Evolutionary conservation across 1,140 invertebrate species (phyloP).

Genomic region (Grapholita molesta): DNA sequence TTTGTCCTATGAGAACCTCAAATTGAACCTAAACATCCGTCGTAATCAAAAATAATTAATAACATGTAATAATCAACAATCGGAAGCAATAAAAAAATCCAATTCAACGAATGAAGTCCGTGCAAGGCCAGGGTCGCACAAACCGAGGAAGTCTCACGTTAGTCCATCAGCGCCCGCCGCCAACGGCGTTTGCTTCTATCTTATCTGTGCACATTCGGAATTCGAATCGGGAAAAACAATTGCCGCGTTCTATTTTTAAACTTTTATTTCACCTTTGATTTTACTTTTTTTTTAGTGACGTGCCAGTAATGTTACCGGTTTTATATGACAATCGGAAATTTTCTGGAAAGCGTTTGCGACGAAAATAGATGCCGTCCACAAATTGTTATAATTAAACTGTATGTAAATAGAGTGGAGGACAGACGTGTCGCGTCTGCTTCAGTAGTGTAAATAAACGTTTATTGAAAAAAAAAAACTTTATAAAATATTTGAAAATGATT

Average conservation of each 20-base stretch:
- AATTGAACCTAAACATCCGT: background rate
- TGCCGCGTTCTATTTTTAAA: constrained; percentile 17
- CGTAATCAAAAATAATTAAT: constrained; percentile 15
- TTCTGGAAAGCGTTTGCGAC: constrained; percentile 18
- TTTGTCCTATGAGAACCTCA: too few species aligned
- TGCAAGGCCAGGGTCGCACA: constrained; percentile 42
- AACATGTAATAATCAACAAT: constrained; percentile 21
- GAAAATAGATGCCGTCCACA: constrained; percentile 31
- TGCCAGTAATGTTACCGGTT: background rate
- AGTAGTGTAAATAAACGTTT: background rate
- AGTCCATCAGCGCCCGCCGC: constrained; percentile 33
- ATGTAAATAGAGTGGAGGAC: constrained; percentile 36
- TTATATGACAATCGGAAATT: background rate
- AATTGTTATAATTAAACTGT: constrained; percentile 37
- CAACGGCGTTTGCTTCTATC: constrained; percentile 20
- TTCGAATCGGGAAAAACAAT: constrained; percentile 19
- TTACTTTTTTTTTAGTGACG: background rate
- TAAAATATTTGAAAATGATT: background rate
- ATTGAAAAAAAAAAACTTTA: too few species aligned
- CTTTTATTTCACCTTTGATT: background rate
- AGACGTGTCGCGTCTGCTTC: constrained; percentile 15
- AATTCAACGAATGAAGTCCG: constrained; percentile 29
- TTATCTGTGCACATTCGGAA: constrained; percentile 14
- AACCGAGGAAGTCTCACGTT: constrained; percentile 36
- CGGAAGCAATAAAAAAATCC: constrained; percentile 33